Base-by-base conservation (phyloP, 2,797 vertebrate genomes). In the Ctenopoma multispine region DNA sequence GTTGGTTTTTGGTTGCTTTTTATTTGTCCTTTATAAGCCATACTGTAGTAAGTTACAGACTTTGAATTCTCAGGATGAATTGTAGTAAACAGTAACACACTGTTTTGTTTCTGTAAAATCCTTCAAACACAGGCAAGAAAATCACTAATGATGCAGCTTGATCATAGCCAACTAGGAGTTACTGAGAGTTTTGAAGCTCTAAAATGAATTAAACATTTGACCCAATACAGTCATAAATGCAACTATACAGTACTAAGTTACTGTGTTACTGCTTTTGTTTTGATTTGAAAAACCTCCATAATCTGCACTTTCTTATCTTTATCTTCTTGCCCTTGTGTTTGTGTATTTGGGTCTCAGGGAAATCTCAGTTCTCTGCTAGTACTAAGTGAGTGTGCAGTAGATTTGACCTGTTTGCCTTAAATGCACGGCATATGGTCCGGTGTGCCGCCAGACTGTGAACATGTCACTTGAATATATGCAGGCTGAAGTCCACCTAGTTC, bases 291-390 rank as follows among this genome's bases (percentile, higher is more conserved):
- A 31, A 1, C 34, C 23, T 5, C 15, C 1, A 21, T 46, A 29
- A 18, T 24, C 10, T 29, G 20, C 2, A 14, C 18, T 31, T 48
- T 55, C 38, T 36, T 11, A 4, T 13, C n/a, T 14, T 31, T 2
- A 14, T 12, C 0, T 55, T n/a, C 69, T 66, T 21, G 5, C 21
- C 67, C 15, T 63, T 49, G 9, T 9, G 27, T 3, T 23, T 44
- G 53, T 53, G 48, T 70, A 15, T 43, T 38, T 54, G 17, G 38
- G 56, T 86, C 90, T 92, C 90, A 90, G 90, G 88, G 83, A 88
- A 77, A 78, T 53, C 40, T 21, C 11, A 51, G 54, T 53, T 43
- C 41, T 55, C 21, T 18, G 9, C 31, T 34, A 34, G 31, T 34
- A 34, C 31, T 34, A 34, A 34, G 31, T 9, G 1, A 34, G 3